Conservation (phyloP, 2,888 invertebrate genomes). For the Raillietiella orientalis region DNA sequence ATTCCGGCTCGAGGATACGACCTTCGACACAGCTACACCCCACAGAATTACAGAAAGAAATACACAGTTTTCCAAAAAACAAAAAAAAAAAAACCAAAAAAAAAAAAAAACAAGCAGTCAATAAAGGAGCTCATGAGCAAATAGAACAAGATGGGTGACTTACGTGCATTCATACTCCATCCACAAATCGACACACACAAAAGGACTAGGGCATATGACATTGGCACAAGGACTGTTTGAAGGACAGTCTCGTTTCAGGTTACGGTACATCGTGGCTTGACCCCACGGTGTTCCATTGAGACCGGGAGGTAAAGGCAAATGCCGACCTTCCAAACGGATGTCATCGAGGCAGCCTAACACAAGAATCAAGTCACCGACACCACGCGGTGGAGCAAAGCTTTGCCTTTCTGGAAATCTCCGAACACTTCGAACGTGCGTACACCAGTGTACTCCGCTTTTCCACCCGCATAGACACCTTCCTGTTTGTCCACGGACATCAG, state of each 20-base stretch:
- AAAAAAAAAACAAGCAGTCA: background rate
- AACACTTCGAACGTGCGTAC: conserved; percentile 77
- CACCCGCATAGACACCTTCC: conserved; percentile 79
- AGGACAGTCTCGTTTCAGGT: conserved; percentile 65
- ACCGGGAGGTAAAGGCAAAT: conserved; percentile 67
- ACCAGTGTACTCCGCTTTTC: conserved; percentile 78
- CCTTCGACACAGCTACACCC: conserved; percentile 61
- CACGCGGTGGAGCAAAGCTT: conserved; percentile 1
- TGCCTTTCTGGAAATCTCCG: conserved; percentile 74
- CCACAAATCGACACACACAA: conserved; percentile 87
- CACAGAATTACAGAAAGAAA: conserved; percentile 2
- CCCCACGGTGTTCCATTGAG: conserved; percentile 90
- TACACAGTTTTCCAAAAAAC: conserved; percentile 1
- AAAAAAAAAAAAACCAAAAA: conserved; percentile 1
- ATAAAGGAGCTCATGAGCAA: background rate
- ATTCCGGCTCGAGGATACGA: conserved; percentile 56
- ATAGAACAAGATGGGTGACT: conserved; percentile 17
- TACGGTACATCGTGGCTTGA: conserved; percentile 71
- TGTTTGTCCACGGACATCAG: conserved; percentile 74
- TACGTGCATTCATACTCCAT: conserved; percentile 96
- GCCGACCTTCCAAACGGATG: conserved; percentile 67
- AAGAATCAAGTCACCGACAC: conserved; percentile 1
- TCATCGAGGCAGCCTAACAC: conserved; percentile 40
- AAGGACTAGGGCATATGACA: conserved; percentile 69
- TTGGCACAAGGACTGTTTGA: conserved; percentile 83